Evolutionary conservation across 2,113 vertebrate species (phyloP).

Genomic region (rat (Rattus norvegicus)): DNA sequence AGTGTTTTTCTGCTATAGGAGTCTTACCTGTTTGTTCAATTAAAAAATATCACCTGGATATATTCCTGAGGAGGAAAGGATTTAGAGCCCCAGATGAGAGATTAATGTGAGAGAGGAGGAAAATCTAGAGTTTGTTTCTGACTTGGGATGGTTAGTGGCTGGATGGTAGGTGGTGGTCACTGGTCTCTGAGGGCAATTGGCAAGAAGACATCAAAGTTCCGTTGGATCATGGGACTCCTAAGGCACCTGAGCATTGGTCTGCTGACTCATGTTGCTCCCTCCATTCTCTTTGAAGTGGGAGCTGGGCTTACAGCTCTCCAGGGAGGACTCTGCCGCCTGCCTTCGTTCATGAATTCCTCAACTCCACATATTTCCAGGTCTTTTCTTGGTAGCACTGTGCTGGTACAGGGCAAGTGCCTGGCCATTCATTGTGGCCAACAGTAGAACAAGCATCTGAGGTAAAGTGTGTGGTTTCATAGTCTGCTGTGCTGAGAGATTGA

Average conservation of each 20-base stretch:
- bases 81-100: neutral
- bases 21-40: neutral
- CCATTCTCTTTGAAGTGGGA: neutral
- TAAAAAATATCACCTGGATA: neutral
- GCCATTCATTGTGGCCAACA: neutral
- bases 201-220: neutral
- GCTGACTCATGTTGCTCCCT: neutral
- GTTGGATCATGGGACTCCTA: neutral
- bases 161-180: neutral
- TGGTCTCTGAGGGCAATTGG: neutral
- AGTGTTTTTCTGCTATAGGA: neutral
- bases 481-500: neutral
- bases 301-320: fast-evolving
- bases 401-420: neutral
- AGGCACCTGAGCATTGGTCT: neutral
- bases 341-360: fast-evolving
- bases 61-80: slow-evolving; percentile 35
- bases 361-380: neutral
- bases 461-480: neutral
- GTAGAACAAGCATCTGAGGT: no score
- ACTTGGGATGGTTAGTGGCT: neutral
- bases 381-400: neutral
- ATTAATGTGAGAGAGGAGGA: neutral
- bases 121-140: neutral
- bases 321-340: neutral